Conservation (phyloP, 2,888 invertebrate species). For the Orthosia incerta region DNA sequence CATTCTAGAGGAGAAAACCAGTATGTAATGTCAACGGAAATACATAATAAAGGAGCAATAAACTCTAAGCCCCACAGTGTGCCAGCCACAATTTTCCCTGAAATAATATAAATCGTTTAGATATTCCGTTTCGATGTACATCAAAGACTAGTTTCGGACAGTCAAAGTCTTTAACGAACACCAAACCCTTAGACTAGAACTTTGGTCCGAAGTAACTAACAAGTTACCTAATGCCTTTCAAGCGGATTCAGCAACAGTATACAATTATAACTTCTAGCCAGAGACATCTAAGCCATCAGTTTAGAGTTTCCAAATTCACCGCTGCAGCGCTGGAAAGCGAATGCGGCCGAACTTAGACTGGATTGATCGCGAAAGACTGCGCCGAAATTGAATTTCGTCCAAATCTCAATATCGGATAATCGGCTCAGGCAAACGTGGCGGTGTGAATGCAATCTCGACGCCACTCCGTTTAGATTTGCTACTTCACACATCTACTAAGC, state of each 20-base stretch:
- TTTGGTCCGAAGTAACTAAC: slow-evolving; percentile 39
- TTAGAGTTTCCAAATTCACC: slow-evolving; percentile 47
- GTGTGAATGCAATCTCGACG: slow-evolving; percentile 76
- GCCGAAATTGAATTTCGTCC: slow-evolving; percentile 81
- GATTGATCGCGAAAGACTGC: slow-evolving; percentile 76
- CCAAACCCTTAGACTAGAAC: slow-evolving; percentile 30
- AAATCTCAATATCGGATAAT: slow-evolving; percentile 84
- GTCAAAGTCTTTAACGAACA: slow-evolving; percentile 33
- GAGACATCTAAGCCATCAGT: slow-evolving; percentile 43
- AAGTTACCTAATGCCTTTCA: slow-evolving; percentile 42
- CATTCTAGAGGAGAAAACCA: neutral
- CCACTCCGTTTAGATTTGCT: slow-evolving; percentile 66
- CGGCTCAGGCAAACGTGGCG: slow-evolving; percentile 77
- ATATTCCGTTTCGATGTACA: slow-evolving; percentile 21
- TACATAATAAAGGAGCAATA: slow-evolving; percentile 9
- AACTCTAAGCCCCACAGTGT: slow-evolving; percentile 1
- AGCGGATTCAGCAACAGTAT: slow-evolving; percentile 40
- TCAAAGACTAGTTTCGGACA: slow-evolving; percentile 33
- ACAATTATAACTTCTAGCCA: slow-evolving; percentile 50
- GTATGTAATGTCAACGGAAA: neutral
- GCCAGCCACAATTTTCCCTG: neutral
- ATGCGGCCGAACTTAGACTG: slow-evolving; percentile 56
- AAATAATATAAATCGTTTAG: slow-evolving; percentile 13
- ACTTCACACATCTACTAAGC: slow-evolving; percentile 40
- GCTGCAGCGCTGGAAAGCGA: slow-evolving; percentile 42